A percentile compares a stretch with the other conserved stretches of the same genome.
Conservation (phyloP, 1,140 invertebrate species). For the Neomicropteryx cornuta region DNA sequence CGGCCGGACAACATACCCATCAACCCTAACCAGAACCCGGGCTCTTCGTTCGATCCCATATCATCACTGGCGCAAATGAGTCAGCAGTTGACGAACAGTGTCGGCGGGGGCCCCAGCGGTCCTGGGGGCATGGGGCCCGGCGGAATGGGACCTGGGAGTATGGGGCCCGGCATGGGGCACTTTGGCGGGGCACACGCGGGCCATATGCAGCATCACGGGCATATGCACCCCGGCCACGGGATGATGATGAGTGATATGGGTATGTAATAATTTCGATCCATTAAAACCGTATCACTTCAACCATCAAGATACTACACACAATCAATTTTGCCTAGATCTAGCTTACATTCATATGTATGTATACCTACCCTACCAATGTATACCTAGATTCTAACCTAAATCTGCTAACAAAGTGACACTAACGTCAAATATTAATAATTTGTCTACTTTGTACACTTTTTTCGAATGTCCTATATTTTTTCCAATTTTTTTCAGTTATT, state of each 20-base stretch:
- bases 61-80: slow-evolving; percentile 90
- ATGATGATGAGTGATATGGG: slow-evolving; percentile 39
- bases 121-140: slow-evolving; percentile 38
- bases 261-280: too few relatives aligned
- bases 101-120: slow-evolving; percentile 38
- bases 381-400: too few relatives aligned
- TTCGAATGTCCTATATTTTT: too few relatives aligned
- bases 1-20: slow-evolving; percentile 71
- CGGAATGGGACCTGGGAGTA: slow-evolving; percentile 38
- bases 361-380: too few relatives aligned
- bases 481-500: too few relatives aligned
- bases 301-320: too few relatives aligned
- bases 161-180: slow-evolving; percentile 45
- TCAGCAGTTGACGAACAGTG: slow-evolving; percentile 73
- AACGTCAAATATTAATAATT: too few relatives aligned
- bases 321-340: too few relatives aligned
- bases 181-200: slow-evolving; percentile 31
- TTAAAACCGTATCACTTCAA: too few relatives aligned
- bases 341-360: too few relatives aligned
- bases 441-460: too few relatives aligned
- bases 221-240: slow-evolving; percentile 31
- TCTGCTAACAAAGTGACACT: too few relatives aligned
- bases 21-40: slow-evolving; percentile 56
- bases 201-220: slow-evolving; percentile 35
- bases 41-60: slow-evolving; percentile 76